Percentiles rank a stretch among this genome's conserved stretches.
These are phyloP conservation scores for Vombatus ursinus DNA, from an alignment of 2,113 vertebrate genomes.

Conservation along the genomic window DNA sequence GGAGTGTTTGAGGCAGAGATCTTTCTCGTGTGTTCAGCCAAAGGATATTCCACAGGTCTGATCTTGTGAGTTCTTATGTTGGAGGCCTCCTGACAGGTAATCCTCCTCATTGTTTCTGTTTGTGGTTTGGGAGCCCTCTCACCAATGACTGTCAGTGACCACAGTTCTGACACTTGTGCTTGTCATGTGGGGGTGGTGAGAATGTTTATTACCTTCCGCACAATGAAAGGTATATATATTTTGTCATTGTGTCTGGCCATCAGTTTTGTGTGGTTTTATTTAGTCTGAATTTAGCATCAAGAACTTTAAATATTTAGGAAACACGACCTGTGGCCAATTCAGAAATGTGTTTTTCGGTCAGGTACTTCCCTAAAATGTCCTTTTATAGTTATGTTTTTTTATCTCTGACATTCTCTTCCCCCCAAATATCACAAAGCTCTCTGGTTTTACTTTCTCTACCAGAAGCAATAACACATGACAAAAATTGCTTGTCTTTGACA, in stretches of 20 bases:
- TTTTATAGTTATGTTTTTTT: not conserved
- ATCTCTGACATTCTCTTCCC: not conserved
- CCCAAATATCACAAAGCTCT: not conserved
- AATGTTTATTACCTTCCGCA: not conserved
- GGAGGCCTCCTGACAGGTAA: not conserved
- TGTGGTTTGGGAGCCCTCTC: not conserved
- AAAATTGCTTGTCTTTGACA: not conserved
- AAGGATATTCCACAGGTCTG: not conserved
- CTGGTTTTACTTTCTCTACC: not conserved
- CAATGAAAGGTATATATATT: not conserved
- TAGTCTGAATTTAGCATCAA: not conserved
- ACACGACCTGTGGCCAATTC: not conserved
- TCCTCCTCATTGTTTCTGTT: not conserved
- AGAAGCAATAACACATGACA: not conserved
- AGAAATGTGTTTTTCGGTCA: not conserved
- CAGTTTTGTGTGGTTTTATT: not conserved
- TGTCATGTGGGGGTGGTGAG: not conserved
- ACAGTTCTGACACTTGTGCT: not conserved
- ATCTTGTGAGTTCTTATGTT: not conserved
- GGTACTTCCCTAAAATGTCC: not conserved
- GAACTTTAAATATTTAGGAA: not conserved
- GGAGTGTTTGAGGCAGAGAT: not conserved
- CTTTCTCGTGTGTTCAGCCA: not conserved
- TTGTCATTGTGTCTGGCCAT: not conserved
- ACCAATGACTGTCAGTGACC: not conserved